These are phyloP conservation scores for Maconellicoccus hirsutus DNA, from an alignment of 1,140 invertebrate species.

Conservation along the genomic window DNA sequence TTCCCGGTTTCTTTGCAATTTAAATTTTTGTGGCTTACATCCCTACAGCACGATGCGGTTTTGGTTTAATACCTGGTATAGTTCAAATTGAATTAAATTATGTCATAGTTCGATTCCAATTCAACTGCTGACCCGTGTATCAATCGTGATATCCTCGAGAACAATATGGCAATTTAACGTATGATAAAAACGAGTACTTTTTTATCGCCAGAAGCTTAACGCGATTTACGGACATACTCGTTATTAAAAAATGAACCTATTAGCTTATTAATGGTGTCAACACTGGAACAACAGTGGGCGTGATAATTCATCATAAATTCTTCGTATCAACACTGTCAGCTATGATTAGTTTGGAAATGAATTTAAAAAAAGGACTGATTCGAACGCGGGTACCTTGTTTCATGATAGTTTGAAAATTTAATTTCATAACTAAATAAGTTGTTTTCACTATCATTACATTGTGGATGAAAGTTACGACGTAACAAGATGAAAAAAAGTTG, in stretches of 20 bases:
- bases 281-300: neutral
- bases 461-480: too few relatives aligned
- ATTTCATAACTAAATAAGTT: too few relatives aligned
- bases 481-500: too few relatives aligned
- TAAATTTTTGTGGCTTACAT: neutral
- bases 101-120: neutral
- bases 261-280: slow-evolving; percentile 9
- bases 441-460: too few relatives aligned
- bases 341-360: neutral
- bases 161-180: neutral
- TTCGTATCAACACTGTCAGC: neutral
- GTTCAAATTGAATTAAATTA: slow-evolving; percentile 10
- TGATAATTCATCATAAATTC: neutral
- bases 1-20: neutral
- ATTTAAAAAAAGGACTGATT: neutral
- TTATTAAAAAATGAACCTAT: slow-evolving; percentile 1
- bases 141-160: neutral
- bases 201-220: neutral
- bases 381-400: too few relatives aligned
- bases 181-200: neutral
- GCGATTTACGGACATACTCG: neutral
- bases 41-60: slow-evolving; percentile 1
- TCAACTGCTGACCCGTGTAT: neutral
- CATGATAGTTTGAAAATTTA: too few relatives aligned
- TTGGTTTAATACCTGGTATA: neutral